These are phyloP conservation scores for Protomyctophum bolini DNA, from an alignment of 2,113 vertebrate species.

Conservation along the genomic window DNA sequence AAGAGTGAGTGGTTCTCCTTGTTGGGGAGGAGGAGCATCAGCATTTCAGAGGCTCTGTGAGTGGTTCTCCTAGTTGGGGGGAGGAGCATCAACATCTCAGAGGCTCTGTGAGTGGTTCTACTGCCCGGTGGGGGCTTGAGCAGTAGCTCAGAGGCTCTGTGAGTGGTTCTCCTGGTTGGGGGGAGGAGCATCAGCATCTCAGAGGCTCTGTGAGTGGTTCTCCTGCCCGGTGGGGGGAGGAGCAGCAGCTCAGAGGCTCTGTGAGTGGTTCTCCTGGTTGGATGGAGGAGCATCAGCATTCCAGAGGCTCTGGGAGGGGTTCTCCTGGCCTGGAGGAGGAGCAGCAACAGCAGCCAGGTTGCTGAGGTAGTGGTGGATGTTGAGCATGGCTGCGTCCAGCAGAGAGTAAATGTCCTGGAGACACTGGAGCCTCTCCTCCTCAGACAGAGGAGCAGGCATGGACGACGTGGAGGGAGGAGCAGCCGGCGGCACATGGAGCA, in stretches of 20 bases:
- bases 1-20: no score
- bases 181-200: slow-evolving; percentile 40
- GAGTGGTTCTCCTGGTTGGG: slow-evolving; percentile 48
- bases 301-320: no score
- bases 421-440: slow-evolving; percentile 90
- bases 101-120: no score
- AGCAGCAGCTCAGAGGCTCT: no score
- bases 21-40: no score
- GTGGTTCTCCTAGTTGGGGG: slow-evolving; percentile 58
- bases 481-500: slow-evolving; percentile 86
- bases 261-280: no score
- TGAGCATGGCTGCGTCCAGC: slow-evolving; percentile 93
- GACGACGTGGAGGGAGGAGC: slow-evolving; percentile 81
- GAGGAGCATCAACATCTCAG: slow-evolving; percentile 29
- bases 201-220: no score
- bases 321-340: slow-evolving; percentile 63
- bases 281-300: no score
- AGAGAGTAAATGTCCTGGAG: slow-evolving; percentile 95
- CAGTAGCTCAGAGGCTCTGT: no score
- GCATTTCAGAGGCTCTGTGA: no score
- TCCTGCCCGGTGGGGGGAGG: slow-evolving; percentile 68
- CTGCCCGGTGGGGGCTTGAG: no score
- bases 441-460: slow-evolving; percentile 90
- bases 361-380: slow-evolving; percentile 95
- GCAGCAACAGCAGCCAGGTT: slow-evolving; percentile 76